Percentiles rank a stretch among this genome's conserved stretches.
These are phyloP conservation scores for Bufo gargarizans DNA, from an alignment of 2,113 vertebrate genomes.

Conservation along the genomic window DNA sequence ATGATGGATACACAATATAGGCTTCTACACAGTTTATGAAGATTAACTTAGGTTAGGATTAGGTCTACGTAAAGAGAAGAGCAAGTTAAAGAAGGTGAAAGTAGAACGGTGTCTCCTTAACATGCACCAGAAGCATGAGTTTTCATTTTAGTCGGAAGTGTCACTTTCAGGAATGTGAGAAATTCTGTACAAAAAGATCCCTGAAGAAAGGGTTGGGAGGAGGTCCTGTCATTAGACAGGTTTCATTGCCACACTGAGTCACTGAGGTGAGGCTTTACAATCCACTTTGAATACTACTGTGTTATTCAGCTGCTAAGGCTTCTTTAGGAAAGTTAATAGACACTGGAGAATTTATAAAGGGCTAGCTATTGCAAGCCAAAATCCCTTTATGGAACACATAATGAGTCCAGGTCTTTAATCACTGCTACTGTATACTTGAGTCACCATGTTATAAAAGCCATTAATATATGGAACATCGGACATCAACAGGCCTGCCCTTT, in stretches of 20 bases:
- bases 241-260: constrained; percentile 26
- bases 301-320: background rate
- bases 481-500: no score
- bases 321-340: background rate
- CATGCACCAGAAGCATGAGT: background rate
- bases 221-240: constrained; percentile 26
- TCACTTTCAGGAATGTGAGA: constrained; percentile 30
- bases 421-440: background rate
- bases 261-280: constrained; percentile 45
- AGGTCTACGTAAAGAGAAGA: background rate
- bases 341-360: background rate
- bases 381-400: background rate
- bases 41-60: background rate
- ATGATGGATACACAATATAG: no score
- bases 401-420: background rate
- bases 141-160: constrained; percentile 2
- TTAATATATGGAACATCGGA: no score
- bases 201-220: constrained; percentile 29
- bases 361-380: background rate
- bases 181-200: constrained; percentile 22
- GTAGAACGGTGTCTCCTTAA: no score
- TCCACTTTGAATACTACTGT: background rate
- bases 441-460: background rate
- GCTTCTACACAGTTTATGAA: background rate
- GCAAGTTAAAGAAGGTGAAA: no score